phyloP scores from a whole-genome alignment of 2,113 vertebrate genomes.

The Chlamydotis undulata region DNA sequence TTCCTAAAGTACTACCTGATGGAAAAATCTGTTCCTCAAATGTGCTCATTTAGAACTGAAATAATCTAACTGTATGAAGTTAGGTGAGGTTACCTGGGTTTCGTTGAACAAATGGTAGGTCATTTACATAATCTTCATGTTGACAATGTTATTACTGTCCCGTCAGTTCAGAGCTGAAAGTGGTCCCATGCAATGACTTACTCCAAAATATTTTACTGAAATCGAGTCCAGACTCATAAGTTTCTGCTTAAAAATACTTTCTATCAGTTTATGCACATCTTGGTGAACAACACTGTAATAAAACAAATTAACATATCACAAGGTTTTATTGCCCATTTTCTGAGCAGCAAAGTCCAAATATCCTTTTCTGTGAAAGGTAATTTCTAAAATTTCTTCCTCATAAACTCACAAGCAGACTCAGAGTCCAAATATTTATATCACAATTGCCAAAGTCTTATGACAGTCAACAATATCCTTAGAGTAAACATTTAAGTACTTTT shows the following conservation, averaged over 20 bases:
- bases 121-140: not conserved
- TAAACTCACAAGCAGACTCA: not conserved
- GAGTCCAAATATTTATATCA: not conserved
- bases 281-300: not conserved
- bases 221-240: not conserved
- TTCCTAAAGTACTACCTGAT: not conserved
- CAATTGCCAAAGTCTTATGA: not conserved
- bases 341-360: not conserved
- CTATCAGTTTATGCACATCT: not conserved
- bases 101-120: rapidly evolving
- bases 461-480: not conserved
- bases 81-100: not conserved
- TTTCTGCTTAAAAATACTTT: not conserved
- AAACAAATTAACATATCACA: not conserved
- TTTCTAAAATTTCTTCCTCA: not conserved
- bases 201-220: not conserved
- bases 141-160: not conserved
- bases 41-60: not conserved
- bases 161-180: not conserved
- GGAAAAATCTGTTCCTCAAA: not conserved
- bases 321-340: not conserved
- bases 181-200: rapidly evolving
- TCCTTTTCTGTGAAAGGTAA: not conserved
- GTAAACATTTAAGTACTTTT: not conserved
- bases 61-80: not conserved